Evolutionary conservation across 2,797 vertebrate species (phyloP).

Genomic region (Neosilurus mollespiculum): DNA sequence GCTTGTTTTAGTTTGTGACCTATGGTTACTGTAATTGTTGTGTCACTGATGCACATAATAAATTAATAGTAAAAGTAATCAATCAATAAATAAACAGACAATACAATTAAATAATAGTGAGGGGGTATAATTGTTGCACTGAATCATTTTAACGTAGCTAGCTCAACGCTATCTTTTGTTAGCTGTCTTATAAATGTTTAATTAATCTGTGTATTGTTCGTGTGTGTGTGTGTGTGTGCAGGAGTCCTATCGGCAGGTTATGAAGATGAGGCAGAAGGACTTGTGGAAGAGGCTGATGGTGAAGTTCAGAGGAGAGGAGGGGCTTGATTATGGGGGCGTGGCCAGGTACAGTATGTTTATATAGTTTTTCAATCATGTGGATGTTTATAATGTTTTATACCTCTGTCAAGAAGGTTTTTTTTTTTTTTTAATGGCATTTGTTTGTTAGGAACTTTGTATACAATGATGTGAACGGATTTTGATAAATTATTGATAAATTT

Average conservation of each 20-base stretch:
- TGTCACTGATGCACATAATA: background rate
- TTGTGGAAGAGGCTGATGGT: conserved; percentile 98
- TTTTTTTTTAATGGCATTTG: no score
- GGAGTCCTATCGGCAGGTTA: conserved; percentile 97
- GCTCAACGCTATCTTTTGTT: background rate
- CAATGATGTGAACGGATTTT: no score
- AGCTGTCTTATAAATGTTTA: background rate
- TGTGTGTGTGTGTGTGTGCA: conserved; percentile 54
- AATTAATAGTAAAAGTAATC: background rate
- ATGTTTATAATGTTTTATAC: background rate
- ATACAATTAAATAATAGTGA: background rate
- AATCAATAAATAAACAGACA: no score
- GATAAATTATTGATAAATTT: no score
- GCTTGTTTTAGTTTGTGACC: background rate
- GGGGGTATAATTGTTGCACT: background rate
- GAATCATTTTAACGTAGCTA: background rate
- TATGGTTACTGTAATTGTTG: background rate
- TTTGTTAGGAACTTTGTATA: no score
- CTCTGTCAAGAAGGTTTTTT: no score
- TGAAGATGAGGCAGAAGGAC: conserved; percentile 99
- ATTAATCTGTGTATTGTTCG: conserved; percentile 6
- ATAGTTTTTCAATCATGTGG: background rate
- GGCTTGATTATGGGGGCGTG: conserved; percentile 95
- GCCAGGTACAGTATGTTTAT: conserved; percentile 79
- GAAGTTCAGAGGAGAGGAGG: conserved; percentile 96